phyloP scores from a whole-genome alignment of 2,888 invertebrate genomes.

The Heliconius ethilla region DNA sequence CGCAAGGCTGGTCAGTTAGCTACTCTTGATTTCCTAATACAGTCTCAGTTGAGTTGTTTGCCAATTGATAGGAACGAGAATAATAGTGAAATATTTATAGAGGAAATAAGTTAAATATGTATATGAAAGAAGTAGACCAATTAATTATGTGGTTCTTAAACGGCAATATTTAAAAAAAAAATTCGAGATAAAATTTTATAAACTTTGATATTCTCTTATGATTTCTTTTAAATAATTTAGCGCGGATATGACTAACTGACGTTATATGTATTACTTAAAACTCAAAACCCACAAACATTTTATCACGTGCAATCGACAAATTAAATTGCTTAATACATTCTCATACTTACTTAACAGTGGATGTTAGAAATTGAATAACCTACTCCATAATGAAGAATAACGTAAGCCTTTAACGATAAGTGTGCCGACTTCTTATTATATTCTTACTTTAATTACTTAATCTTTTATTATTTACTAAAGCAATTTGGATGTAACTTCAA shows the following conservation, averaged over 20 bases:
- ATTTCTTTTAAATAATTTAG: background rate
- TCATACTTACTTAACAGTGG: conserved; percentile 10
- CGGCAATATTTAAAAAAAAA: background rate
- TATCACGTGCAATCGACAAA: conserved; percentile 9
- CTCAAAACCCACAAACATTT: background rate
- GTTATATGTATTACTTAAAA: background rate
- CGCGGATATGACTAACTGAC: background rate
- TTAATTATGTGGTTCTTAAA: background rate
- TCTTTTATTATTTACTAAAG: conserved; percentile 12
- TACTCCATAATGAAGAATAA: conserved; percentile 18
- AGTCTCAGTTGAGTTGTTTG: conserved; percentile 26
- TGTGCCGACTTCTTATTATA: conserved; percentile 6
- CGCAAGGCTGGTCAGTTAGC: conserved; percentile 36
- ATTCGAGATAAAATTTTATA: background rate
- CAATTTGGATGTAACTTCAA: background rate
- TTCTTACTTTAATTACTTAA: conserved; percentile 7
- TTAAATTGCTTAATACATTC: conserved; percentile 12
- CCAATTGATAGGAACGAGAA: conserved; percentile 36
- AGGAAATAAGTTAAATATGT: background rate
- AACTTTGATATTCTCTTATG: background rate
- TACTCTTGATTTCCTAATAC: conserved; percentile 33
- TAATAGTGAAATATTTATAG: background rate
- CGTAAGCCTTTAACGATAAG: background rate
- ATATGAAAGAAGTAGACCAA: too few relatives aligned
- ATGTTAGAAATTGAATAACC: conserved; percentile 18